Evolutionary conservation across 2,113 vertebrate species (phyloP), one percentile per base, ranked within the genome.

Genomic region (Centropus bengalensis): DNA sequence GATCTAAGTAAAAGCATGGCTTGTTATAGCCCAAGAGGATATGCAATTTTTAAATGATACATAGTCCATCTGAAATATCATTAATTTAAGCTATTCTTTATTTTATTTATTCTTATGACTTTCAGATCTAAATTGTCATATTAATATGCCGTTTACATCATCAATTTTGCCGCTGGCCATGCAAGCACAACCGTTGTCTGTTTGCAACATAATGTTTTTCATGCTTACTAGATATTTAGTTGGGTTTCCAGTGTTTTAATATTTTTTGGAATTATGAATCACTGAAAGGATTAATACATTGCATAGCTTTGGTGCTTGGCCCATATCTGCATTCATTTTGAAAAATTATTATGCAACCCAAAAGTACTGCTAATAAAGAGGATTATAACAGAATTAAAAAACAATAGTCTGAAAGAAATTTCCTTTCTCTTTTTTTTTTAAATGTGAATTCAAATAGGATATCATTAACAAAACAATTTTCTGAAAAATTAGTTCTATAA

Each of bases 1-100:
- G 94, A 85, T 90, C 49, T 94, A 60, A 89, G 89, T 89, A 95
- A 87, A 94, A 91, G 32, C 47, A 80, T 14, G 17, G 58, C 73
- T 94, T 24, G 1, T 92, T 93, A 91, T 36, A 86, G 32, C 42
- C 62, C 66, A 91, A 33, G 20, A 82, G 51, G 17, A 85, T 93
- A 87, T 64, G 56, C 60, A 94, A 63, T 67, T 86, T 92, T 92
- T 16, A 86, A 93, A 68, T 28, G 73, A 79, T 16, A 59, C 22
- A 11, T 62, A 60, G 17, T 17, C 78, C 74, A 16, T 33, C 49
- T 66, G 74, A 91, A 30, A 71, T 52, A 30, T 60, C n/a, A 44
- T 85, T 82, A 69, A 69, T 45, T 54, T 10, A 82, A 58, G 11
- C 58, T 36, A 32, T 71, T 52, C 24, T 12, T 18, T 13, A 49